Evolutionary conservation across 2,113 vertebrate species (phyloP), one percentile per base, ranked within the genome.

Genomic region (Calyptommatus sinebrachiatus): DNA sequence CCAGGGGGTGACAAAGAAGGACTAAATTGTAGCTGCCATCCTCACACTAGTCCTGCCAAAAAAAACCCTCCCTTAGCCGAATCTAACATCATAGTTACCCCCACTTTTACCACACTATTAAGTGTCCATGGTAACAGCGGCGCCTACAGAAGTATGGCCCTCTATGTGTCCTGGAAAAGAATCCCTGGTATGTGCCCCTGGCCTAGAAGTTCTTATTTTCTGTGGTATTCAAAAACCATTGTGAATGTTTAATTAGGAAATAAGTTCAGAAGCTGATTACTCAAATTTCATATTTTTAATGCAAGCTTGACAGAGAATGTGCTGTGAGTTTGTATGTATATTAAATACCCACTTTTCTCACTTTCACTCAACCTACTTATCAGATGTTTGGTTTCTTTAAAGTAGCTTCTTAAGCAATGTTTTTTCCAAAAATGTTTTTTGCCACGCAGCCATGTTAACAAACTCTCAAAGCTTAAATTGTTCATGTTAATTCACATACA

Each of bases 401-500:
- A 76, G 5, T 66, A 65, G 26, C 41, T 48, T 50, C 50, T 28
- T n/a, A 45, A 77, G 45, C 46, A 31, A 41, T 35, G 65, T 29
- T 60, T n/a, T 78, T 21, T 5, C 18, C 53, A 28, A n/a, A 29
- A 48, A 65, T 9, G 45, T 7, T 62, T 18, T 62, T 61, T 78
- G 48, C 24, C 66, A 60, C 50, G 41, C 22, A 70, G 31, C 60
- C 31, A 7, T 78, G 29, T 9, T 41, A 7, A 29, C 57, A 68
- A 41, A 69, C 48, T 60, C 50, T 78, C 60, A 70, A 70, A 41
- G 53, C 29, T 70, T 66, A 78, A 69, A 50, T 45, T 61, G 50
- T 70, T 45, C 31, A 35, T 69, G 65, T 68, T 68, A 70, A 78
- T 78, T 61, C 60, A 60, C 66, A 70, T 60, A 31, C 50, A 70